Evolutionary conservation across 2,888 invertebrate species (phyloP).

Genomic region (Rotaria socialis): DNA sequence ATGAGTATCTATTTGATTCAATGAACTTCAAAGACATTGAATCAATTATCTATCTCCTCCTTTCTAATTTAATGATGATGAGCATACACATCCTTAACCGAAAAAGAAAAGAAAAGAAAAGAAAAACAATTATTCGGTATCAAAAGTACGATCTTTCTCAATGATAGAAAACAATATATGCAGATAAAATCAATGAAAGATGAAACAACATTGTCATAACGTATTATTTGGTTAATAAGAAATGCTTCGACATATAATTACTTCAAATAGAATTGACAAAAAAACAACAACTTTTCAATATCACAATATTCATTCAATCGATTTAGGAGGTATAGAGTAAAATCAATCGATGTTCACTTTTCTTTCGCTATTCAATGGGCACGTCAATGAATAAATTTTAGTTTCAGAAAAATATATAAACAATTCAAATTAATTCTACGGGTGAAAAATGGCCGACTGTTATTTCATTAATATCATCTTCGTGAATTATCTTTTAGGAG

Average conservation of each 20-base stretch:
- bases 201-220: slow-evolving; percentile 7
- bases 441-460: too few relatives aligned
- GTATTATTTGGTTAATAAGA: slow-evolving; percentile 15
- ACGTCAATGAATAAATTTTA: too few relatives aligned
- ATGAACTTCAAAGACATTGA: slow-evolving; percentile 26
- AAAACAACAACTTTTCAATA: too few relatives aligned
- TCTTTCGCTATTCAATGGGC: too few relatives aligned
- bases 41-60: slow-evolving; percentile 19
- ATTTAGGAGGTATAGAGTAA: too few relatives aligned
- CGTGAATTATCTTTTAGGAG: too few relatives aligned
- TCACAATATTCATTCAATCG: too few relatives aligned
- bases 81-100: background rate
- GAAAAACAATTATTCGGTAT: slow-evolving; percentile 23
- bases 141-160: background rate
- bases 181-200: slow-evolving; percentile 13
- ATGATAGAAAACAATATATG: background rate
- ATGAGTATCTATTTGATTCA: slow-evolving; percentile 26
- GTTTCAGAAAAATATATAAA: too few relatives aligned
- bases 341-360: too few relatives aligned
- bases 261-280: background rate
- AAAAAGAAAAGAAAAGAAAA: background rate
- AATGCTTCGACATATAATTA: background rate
- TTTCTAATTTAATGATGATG: slow-evolving; percentile 18
- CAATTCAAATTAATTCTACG: too few relatives aligned
- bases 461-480: too few relatives aligned